phyloP scores from a whole-genome alignment of 2,113 vertebrate species.

The Pelmatolapia mariae region DNA sequence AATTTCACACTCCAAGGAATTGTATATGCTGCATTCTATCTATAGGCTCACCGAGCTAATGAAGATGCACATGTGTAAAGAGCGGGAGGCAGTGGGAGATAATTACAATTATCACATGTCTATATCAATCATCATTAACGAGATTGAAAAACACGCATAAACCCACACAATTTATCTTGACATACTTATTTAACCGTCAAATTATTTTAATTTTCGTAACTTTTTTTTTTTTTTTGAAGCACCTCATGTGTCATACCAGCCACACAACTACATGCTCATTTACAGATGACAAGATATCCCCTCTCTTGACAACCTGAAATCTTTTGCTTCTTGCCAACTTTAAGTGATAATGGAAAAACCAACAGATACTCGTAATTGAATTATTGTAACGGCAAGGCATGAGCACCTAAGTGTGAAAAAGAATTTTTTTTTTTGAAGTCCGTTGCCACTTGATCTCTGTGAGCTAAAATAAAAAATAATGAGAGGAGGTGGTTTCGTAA shows the following conservation, averaged over 20 bases:
- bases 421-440: neutral
- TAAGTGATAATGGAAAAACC: conserved; percentile 62
- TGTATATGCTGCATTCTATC: neutral
- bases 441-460: conserved; percentile 19
- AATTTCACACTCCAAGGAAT: conserved; percentile 51
- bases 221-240: neutral
- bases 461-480: conserved; percentile 66
- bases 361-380: conserved; percentile 54
- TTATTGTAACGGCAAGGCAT: conserved; percentile 48
- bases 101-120: conserved; percentile 59
- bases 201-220: neutral
- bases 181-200: neutral
- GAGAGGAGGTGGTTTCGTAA: conserved; percentile 43
- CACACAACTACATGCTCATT: conserved; percentile 5
- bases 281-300: conserved; percentile 12
- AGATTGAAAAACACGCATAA: conserved; percentile 42
- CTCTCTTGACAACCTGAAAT: conserved; percentile 27
- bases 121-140: conserved; percentile 64
- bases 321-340: conserved; percentile 33
- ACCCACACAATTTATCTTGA: neutral
- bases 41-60: conserved; percentile 49
- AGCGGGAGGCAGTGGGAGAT: conserved; percentile 46
- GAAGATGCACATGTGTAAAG: conserved; percentile 53
- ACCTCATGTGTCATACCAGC: neutral
- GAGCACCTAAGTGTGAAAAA: conserved; percentile 57